Conservation (phyloP, 2,113 vertebrate species). For the Lamprotornis superbus region DNA sequence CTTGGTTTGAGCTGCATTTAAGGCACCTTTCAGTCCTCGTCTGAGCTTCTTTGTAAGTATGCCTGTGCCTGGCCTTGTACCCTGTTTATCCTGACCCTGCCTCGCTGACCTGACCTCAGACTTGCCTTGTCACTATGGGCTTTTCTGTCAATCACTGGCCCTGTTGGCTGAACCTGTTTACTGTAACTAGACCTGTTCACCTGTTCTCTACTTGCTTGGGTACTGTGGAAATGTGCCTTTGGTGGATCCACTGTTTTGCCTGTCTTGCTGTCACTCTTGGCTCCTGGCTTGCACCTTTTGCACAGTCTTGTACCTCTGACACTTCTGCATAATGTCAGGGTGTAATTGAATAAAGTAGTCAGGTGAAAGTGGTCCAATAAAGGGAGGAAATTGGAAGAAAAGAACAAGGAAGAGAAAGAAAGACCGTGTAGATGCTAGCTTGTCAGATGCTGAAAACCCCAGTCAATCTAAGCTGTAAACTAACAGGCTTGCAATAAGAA, state of each 20-base stretch:
- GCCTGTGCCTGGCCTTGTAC: background rate
- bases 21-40: background rate
- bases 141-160: background rate
- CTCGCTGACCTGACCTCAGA: background rate
- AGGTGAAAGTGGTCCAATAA: background rate
- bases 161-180: background rate
- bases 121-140: background rate
- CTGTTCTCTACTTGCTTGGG: background rate
- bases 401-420: background rate
- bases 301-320: background rate
- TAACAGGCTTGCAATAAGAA: background rate
- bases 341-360: background rate
- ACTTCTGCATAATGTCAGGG: background rate
- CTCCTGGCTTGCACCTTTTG: background rate
- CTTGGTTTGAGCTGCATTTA: background rate
- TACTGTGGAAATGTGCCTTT: background rate
- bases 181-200: background rate
- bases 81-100: background rate
- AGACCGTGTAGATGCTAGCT: background rate
- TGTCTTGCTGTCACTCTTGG: background rate
- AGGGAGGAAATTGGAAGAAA: background rate
- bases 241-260: background rate
- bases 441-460: background rate
- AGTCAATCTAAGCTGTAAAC: background rate
- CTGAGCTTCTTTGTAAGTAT: background rate